Conservation (phyloP, 64 coral and sea anemone species). For the Stichodactyla helianthus region DNA sequence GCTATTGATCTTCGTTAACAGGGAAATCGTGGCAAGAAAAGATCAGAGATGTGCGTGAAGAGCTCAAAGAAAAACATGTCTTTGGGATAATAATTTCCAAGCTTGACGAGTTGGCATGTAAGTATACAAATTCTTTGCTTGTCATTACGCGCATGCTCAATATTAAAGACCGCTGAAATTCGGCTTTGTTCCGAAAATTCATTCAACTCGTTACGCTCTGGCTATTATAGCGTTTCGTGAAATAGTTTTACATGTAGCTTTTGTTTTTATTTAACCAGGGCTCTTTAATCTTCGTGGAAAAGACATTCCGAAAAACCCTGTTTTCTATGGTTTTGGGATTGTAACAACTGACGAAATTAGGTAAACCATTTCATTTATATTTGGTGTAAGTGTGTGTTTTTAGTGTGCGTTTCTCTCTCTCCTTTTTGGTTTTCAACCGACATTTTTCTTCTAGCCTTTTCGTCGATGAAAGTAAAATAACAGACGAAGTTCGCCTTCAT, state of each 20-base stretch:
- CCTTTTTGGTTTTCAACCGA: neutral
- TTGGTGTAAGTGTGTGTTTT: neutral
- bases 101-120: slow-evolving; percentile 83
- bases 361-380: neutral
- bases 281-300: slow-evolving; percentile 79
- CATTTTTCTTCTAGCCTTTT: neutral
- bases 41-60: slow-evolving; percentile 43
- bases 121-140: neutral
- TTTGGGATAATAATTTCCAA: slow-evolving; percentile 54
- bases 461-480: slow-evolving; percentile 15
- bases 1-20: neutral
- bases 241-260: neutral
- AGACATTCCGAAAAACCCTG: slow-evolving; percentile 54
- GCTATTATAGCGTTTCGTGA: too few species aligned
- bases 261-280: slow-evolving; percentile 36
- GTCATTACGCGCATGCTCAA: neutral
- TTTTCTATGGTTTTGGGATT: slow-evolving; percentile 63
- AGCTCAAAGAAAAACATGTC: slow-evolving; percentile 28
- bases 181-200: too few species aligned
- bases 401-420: neutral
- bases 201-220: too few species aligned
- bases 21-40: slow-evolving; percentile 83
- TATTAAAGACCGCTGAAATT: neutral
- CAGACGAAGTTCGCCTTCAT: slow-evolving; percentile 7
- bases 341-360: slow-evolving; percentile 43